phyloP scores from a whole-genome alignment of 2,888 invertebrate genomes.

The Tricholauxania praeusta region DNA sequence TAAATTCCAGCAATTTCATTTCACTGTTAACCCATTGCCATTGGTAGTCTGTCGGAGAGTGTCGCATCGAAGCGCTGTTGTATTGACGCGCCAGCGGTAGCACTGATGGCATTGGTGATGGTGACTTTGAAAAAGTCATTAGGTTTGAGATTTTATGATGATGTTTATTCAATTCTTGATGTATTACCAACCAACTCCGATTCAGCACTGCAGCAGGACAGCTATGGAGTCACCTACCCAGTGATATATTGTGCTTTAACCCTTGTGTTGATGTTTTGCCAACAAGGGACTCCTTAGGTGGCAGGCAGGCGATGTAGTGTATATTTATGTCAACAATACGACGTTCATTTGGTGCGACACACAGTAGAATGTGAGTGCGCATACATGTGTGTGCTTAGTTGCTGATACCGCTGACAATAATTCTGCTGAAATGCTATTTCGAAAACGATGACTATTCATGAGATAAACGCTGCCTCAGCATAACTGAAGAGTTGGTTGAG shows the following conservation, averaged over 20 bases:
- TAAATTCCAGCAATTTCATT: not conserved
- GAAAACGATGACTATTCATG: slow-evolving; percentile 18
- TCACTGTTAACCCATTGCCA: slow-evolving; percentile 5
- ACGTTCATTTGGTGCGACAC: slow-evolving; percentile 13
- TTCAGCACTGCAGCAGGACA: not conserved
- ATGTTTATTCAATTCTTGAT: slow-evolving; percentile 51
- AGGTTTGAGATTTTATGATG: slow-evolving; percentile 48
- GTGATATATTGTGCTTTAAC: not conserved
- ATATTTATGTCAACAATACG: slow-evolving; percentile 17
- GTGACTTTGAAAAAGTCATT: slow-evolving; percentile 47
- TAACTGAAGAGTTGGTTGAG: slow-evolving; percentile 30
- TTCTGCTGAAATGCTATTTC: not conserved
- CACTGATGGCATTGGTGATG: slow-evolving; percentile 27
- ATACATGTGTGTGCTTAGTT: slow-evolving; percentile 26
- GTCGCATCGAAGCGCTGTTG: not conserved
- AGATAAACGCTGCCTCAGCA: slow-evolving; percentile 33
- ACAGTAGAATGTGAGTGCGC: slow-evolving; percentile 7
- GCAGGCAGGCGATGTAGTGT: not conserved
- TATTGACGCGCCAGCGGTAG: slow-evolving; percentile 1
- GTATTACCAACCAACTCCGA: slow-evolving; percentile 36
- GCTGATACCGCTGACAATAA: not conserved
- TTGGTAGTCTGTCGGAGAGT: too few relatives aligned
- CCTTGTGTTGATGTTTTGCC: not conserved
- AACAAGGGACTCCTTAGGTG: slow-evolving; percentile 9
- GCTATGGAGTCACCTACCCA: not conserved